Base-by-base conservation (phyloP, 2,888 invertebrate genomes). In the Steinernema hermaphroditum region DNA sequence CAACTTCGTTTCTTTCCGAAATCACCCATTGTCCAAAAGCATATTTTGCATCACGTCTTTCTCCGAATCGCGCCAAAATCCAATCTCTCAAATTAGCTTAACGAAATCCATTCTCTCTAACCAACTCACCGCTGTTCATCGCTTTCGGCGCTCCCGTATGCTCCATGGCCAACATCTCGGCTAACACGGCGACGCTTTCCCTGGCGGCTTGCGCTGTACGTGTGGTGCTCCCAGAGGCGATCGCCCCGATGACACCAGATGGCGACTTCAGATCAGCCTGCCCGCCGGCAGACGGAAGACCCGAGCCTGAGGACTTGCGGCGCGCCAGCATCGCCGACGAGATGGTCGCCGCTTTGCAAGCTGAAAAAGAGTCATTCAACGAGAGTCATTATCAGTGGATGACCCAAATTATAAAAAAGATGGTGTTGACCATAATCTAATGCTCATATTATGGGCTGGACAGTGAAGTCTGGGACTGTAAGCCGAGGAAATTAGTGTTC, bases 271-370 rank as follows among this genome's bases (percentile, higher is more conserved):
- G 57, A 34, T 68, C 68, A 22, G 32, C 27, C 32, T 32, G 44
- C 19, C 41, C 29, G 12, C 43, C 50, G 19, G 62, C 43, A 22
- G 19, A 46, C 68, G 71, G 32, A 32, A 54, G 44, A 32, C 27
- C 43, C 19, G 69, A 54, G 24, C 73, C 73, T 8, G 82, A 80
- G 37, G 81, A 80, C 70, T 82, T 83, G 44, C 83, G 78, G 57
- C 83, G 80, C 49, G 83, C 82, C 77, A 85, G 80, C 85, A 85
- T 85, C 73, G 84, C 81, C 70, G 84, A 81, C 71, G 84, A 83
- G 75, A 84, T 80, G 50, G 81, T 81, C 49, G 85, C 85, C 75
- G 85, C 85, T 75, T 81, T 81, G 74, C 80, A 79, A 72, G 81
- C 82, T 80, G 79, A 79, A 77, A 76, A 43, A 22, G 72, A 54